phyloP scores from a whole-genome alignment of 2,113 vertebrate genomes.

The Prochilodus magdalenae region DNA sequence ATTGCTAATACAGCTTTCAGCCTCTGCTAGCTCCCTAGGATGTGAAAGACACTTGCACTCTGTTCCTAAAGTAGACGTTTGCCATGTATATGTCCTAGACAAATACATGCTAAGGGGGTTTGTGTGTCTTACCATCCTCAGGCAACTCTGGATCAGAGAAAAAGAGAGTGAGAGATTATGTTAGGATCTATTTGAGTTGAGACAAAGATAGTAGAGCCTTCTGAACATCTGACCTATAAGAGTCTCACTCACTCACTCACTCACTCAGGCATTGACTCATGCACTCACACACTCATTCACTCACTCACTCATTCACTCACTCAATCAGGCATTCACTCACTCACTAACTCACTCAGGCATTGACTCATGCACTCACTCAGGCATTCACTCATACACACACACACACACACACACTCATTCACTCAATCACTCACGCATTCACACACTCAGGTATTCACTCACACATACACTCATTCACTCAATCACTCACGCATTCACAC shows the following conservation, averaged over 20 bases:
- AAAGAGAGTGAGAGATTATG: conserved; percentile 43
- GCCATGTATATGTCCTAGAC: conserved; percentile 54
- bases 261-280: conserved; percentile 4
- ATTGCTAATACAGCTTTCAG: too few species aligned
- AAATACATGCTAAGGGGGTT: conserved; percentile 61
- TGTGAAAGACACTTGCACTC: conserved; percentile 37
- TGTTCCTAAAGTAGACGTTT: background rate
- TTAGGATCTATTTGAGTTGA: conserved; percentile 26
- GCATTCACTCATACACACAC: background rate
- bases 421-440: too few species aligned
- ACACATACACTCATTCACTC: conserved; percentile 1
- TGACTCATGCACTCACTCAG: conserved; percentile 12
- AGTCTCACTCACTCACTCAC: conserved; percentile 13
- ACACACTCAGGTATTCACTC: too few species aligned
- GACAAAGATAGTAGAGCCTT: conserved; percentile 50
- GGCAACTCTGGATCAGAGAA: conserved; percentile 65
- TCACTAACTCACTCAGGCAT: too few species aligned
- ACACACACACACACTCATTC: background rate
- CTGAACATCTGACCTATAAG: conserved; percentile 46
- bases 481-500: conserved; percentile 10
- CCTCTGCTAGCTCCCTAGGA: conserved; percentile 27
- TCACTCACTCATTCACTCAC: conserved; percentile 8
- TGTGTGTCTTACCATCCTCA: conserved; percentile 75
- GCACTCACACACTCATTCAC: conserved; percentile 13
- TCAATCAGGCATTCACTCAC: background rate